A percentile compares a stretch with the other conserved stretches of the same genome.
Conservation (phyloP, 2,113 vertebrate genomes). For the Lampris incognitus region DNA sequence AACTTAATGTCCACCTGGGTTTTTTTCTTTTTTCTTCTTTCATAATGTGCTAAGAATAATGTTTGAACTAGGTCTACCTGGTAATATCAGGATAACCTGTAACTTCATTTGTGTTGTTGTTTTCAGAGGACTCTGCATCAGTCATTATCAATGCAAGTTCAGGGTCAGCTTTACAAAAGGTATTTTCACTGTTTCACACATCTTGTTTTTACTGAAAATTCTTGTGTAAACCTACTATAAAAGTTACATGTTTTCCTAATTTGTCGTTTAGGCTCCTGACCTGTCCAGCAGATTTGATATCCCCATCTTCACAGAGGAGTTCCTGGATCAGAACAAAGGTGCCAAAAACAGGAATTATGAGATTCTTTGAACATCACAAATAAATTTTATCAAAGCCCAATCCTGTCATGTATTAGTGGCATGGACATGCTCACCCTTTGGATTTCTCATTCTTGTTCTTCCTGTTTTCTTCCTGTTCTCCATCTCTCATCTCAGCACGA, state of each 20-base stretch:
- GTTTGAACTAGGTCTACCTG: too few relatives aligned
- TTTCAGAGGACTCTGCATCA: conserved; percentile 81
- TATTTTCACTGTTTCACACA: conserved; percentile 29
- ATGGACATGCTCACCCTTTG: not conserved
- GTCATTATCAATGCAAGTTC: conserved; percentile 76
- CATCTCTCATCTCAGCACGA: conserved; percentile 80
- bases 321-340: conserved; percentile 99
- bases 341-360: conserved; percentile 14
- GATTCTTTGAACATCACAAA: not conserved
- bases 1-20: too few relatives aligned
- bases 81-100: not conserved
- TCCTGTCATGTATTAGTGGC: not conserved
- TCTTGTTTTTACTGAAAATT: not conserved
- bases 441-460: not conserved
- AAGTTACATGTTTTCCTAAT: conserved; percentile 3
- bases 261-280: conserved; percentile 83
- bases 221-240: not conserved
- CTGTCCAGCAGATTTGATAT: conserved; percentile 88
- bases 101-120: conserved; percentile 14
- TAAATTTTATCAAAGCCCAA: not conserved
- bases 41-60: too few relatives aligned
- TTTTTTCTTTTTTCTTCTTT: too few relatives aligned
- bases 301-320: conserved; percentile 98
- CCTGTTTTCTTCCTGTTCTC: not conserved
- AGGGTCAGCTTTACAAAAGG: conserved; percentile 77